Evolutionary conservation across 1,140 invertebrate genomes (phyloP).

Genomic region (Melitaea cinxia): DNA sequence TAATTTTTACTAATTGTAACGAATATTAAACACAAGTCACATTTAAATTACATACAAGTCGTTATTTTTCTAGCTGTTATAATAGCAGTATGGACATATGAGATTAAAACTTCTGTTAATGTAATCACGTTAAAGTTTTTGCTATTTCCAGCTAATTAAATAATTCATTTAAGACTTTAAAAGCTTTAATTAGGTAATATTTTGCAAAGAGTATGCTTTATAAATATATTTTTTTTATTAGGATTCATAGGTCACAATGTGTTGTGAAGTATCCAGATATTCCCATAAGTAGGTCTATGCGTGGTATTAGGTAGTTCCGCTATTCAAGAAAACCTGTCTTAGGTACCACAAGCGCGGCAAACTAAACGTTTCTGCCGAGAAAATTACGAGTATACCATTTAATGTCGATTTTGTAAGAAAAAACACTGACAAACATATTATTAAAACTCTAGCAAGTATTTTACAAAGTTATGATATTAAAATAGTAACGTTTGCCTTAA

Average conservation of each 20-base stretch:
- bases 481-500: background rate
- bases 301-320: slow-evolving; percentile 35
- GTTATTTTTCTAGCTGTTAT: too few species aligned
- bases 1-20: too few species aligned
- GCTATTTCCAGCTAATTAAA: too few species aligned
- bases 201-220: background rate
- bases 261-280: slow-evolving; percentile 29
- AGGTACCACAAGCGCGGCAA: slow-evolving; percentile 27
- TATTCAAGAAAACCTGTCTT: slow-evolving; percentile 39
- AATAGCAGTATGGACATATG: too few species aligned
- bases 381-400: slow-evolving; percentile 32
- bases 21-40: too few species aligned
- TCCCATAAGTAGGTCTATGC: slow-evolving; percentile 26
- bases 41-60: too few species aligned
- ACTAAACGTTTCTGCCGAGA: slow-evolving; percentile 28
- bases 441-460: too few species aligned
- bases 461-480: too few species aligned
- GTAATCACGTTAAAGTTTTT: too few species aligned
- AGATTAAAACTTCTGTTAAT: too few species aligned
- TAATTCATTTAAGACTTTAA: too few species aligned
- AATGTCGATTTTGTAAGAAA: slow-evolving; percentile 14
- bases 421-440: slow-evolving; percentile 10
- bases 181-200: too few species aligned
- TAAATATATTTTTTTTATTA: background rate
- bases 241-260: slow-evolving; percentile 25